Evolutionary conservation across 2,797 vertebrate genomes (phyloP).

Genomic region (Kryptolebias ocellatus): DNA sequence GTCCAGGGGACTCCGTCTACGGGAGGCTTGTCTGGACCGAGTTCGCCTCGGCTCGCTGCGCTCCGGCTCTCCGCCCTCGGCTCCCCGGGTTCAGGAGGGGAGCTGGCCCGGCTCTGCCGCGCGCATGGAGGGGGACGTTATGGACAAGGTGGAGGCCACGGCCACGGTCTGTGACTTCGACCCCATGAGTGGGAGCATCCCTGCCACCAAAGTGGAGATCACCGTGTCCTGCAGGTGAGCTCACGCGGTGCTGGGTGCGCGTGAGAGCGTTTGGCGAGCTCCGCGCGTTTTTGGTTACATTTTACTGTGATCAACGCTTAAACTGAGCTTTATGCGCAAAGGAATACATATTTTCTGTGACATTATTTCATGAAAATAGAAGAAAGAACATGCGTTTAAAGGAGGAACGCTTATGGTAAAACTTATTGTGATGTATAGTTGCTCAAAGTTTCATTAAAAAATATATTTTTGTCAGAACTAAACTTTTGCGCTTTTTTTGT

Average conservation of each 20-base stretch:
- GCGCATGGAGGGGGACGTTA: slow-evolving; percentile 86
- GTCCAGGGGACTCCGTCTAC: slow-evolving; percentile 54
- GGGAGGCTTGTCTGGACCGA: slow-evolving; percentile 57
- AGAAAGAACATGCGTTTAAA: neutral
- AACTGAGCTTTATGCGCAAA: neutral
- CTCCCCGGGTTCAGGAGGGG: slow-evolving; percentile 50
- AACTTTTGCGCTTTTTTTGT: slow-evolving; percentile 30
- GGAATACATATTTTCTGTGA: neutral
- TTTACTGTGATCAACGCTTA: neutral
- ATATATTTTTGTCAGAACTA: too few relatives aligned
- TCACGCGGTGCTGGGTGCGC: slow-evolving; percentile 3
- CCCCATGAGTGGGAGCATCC: slow-evolving; percentile 88
- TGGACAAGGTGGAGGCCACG: slow-evolving; percentile 90
- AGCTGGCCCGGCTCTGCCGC: slow-evolving; percentile 71
- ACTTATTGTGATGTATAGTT: too few relatives aligned
- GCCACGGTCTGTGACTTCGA: slow-evolving; percentile 89
- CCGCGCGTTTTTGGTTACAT: slow-evolving; percentile 21
- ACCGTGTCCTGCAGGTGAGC: slow-evolving; percentile 95
- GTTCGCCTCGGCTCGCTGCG: slow-evolving; percentile 36
- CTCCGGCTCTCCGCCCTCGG: slow-evolving; percentile 50
- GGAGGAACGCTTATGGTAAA: too few relatives aligned
- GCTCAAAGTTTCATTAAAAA: too few relatives aligned
- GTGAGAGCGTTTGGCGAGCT: slow-evolving; percentile 31
- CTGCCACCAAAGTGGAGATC: slow-evolving; percentile 95
- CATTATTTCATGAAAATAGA: neutral